A percentile compares a stretch with the other conserved stretches of the same genome.
Conservation (phyloP, 2,888 invertebrate species). For the Athetis lepigone region DNA sequence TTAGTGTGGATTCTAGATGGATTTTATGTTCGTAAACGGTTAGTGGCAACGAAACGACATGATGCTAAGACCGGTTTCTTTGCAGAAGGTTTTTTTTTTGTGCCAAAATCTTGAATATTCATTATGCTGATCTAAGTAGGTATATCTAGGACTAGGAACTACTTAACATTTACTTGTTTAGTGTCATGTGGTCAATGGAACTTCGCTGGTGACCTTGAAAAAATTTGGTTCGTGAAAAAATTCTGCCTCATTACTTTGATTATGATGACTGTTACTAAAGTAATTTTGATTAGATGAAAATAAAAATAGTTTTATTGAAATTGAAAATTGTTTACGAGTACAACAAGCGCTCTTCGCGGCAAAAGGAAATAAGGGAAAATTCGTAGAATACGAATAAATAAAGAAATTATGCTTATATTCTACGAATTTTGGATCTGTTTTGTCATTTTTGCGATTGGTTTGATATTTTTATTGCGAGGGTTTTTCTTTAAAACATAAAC, state of each 20-base stretch:
- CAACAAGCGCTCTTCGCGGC: not conserved
- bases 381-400: not conserved
- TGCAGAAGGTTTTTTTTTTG: conserved; percentile 16
- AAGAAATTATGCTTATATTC: not conserved
- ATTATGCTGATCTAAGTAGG: not conserved
- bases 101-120: conserved; percentile 20
- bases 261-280: not conserved
- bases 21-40: conserved; percentile 58
- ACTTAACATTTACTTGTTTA: not conserved
- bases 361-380: not conserved
- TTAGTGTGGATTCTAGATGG: not conserved
- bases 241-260: not conserved
- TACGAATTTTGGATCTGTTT: not conserved
- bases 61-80: conserved; percentile 47
- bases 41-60: conserved; percentile 30
- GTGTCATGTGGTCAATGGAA: conserved; percentile 37
- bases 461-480: not conserved
- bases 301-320: too few species aligned
- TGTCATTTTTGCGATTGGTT: not conserved
- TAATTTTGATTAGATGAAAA: conserved; percentile 9
- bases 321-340: too few species aligned
- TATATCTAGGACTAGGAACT: too few species aligned
- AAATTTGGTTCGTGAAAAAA: conserved; percentile 22
- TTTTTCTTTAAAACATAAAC: not conserved
- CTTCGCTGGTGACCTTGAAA: conserved; percentile 39